Evolutionary conservation across 2,888 invertebrate genomes (phyloP), one percentile per base, ranked within the genome.

Genomic region (Rutpela maculata): DNA sequence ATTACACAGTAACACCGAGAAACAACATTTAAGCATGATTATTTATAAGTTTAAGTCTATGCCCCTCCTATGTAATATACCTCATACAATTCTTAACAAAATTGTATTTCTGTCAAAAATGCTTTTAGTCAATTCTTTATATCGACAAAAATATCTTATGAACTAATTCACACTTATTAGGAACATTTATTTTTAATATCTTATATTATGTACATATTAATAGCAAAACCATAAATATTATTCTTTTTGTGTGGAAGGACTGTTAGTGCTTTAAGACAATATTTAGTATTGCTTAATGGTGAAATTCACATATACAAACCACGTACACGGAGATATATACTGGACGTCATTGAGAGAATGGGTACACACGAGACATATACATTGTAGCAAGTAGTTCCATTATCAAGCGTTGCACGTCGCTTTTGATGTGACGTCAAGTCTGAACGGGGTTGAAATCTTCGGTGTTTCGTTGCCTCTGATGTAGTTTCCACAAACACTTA

Each of bases 61-160:
- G 89, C 88, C 89, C 89, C 89, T 89, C 89, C 89, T 89, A 87
- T 85, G 75, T 70, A 75, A 73, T 56, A 75, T n/a, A 74, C 69
- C 26, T 77, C 56, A 75, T 69, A 43, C 38, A 72, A 75, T 56
- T 18, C 59, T 62, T 43, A 43, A 63, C 22, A 63, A 62, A 71
- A 72, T 38, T 26, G 5, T 22, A 22, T 69, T 22, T 57, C 69
- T 50, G 15, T 35, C 55, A 35, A 22, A 68, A 72, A 60, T 78
- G 65, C 12, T 22, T 43, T 72, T 71, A 50, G 15, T 55, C 69
- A 22, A 78, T 38, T 83, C 81, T 83, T 78, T 81, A 84, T 81
- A 83, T 79, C 79, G 78, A 85, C 81, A 85, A 85, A 84, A 85
- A 85, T 85, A 84, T 83, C 79, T 79, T 83, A 63, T 12, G 80